Percentiles rank a stretch among this genome's conserved stretches.
phyloP scores from a whole-genome alignment of 2,113 vertebrate species.

The Oostethus manadensis region DNA sequence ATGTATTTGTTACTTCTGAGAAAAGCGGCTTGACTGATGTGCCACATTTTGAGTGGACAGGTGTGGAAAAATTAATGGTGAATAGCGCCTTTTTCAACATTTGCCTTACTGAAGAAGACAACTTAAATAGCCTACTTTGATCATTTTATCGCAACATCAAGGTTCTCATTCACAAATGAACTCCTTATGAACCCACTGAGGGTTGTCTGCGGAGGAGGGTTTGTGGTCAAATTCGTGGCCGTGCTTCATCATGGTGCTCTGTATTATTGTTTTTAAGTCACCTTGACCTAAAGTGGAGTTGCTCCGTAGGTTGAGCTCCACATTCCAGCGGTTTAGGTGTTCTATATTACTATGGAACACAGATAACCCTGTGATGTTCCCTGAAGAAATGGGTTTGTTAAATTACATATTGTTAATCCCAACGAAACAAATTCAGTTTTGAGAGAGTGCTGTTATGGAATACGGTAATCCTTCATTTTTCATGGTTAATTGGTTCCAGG shows the following conservation, averaged over 20 bases:
- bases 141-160: neutral
- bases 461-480: too few relatives aligned
- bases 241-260: constrained; percentile 20
- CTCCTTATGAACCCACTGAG: constrained; percentile 29
- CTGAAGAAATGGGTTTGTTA: neutral
- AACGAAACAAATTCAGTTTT: neutral
- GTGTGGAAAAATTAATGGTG: too few relatives aligned
- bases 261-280: constrained; percentile 32
- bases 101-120: too few relatives aligned
- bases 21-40: neutral
- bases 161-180: constrained; percentile 10
- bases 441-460: too few relatives aligned
- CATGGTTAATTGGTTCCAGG: too few relatives aligned
- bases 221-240: constrained; percentile 16
- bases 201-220: neutral
- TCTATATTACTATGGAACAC: constrained; percentile 24
- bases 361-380: constrained; percentile 7
- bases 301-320: constrained; percentile 16
- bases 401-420: neutral
- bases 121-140: too few relatives aligned
- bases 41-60: too few relatives aligned
- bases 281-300: constrained; percentile 29
- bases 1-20: neutral
- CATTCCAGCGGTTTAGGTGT: constrained; percentile 42
- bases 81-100: too few relatives aligned